Percentiles rank a stretch among this genome's conserved stretches.
Evolutionary conservation across 2,113 vertebrate genomes (phyloP).

Genomic region (Pavo muticus): DNA sequence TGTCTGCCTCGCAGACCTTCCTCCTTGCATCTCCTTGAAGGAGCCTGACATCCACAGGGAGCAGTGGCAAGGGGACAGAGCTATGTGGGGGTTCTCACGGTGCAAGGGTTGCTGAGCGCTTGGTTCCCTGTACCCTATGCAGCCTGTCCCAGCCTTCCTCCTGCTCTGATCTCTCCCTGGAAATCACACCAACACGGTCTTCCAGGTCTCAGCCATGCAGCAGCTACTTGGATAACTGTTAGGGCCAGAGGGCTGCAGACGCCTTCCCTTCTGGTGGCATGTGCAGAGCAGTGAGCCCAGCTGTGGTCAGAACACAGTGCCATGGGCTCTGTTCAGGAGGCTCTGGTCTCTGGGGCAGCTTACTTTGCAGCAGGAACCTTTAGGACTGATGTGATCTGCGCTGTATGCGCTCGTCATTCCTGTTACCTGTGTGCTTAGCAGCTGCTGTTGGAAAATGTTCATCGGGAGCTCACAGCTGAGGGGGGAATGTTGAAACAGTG

Average conservation of each 20-base stretch:
- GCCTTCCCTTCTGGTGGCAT: accelerated
- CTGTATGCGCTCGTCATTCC: neutral
- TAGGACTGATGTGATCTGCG: neutral
- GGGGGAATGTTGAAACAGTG: neutral
- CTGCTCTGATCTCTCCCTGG: neutral
- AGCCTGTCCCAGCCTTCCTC: neutral
- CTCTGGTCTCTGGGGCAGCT: neutral
- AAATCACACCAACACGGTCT: neutral
- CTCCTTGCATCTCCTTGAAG: constrained; percentile 20
- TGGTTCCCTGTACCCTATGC: neutral
- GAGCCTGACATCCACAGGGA: neutral
- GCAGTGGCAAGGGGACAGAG: neutral
- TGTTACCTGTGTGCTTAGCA: neutral
- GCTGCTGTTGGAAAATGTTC: neutral
- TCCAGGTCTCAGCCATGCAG: neutral
- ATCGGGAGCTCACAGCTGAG: neutral
- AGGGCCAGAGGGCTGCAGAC: neutral
- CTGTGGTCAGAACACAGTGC: accelerated
- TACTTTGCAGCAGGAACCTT: neutral
- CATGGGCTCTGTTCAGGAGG: neutral
- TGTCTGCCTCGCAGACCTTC: constrained; percentile 44
- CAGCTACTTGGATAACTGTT: neutral
- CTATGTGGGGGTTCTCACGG: neutral
- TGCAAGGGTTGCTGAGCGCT: neutral
- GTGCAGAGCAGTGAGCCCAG: neutral